phyloP scores from a whole-genome alignment of 1,140 invertebrate species.

The Zophobas morio region DNA sequence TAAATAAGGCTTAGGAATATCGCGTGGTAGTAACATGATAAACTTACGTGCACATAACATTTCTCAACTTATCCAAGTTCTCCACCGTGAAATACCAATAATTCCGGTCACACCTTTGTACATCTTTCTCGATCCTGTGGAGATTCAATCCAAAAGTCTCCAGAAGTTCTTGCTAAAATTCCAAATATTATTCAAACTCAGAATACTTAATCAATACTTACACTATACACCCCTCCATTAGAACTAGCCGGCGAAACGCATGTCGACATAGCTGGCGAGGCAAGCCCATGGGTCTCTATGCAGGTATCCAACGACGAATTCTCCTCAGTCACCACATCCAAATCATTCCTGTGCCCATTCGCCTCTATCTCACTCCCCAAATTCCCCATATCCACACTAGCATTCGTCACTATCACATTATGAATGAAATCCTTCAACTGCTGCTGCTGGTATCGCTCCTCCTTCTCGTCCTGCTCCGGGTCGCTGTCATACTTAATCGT shows the following conservation, averaged over 20 bases:
- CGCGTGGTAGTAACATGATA: neutral
- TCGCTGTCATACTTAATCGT: constrained; percentile 69
- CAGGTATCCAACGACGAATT: constrained; percentile 62
- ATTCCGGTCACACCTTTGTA: constrained; percentile 94
- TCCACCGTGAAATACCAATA: constrained; percentile 90
- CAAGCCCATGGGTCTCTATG: constrained; percentile 63
- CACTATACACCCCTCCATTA: constrained; percentile 90
- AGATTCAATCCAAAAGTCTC: constrained; percentile 92
- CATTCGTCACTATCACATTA: constrained; percentile 78
- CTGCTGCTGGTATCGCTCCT: constrained; percentile 20
- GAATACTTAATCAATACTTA: constrained; percentile 68
- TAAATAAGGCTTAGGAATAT: no score
- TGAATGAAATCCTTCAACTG: constrained; percentile 65
- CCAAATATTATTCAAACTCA: neutral
- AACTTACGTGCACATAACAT: constrained; percentile 95
- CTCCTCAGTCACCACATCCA: constrained; percentile 65
- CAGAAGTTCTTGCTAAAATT: constrained; percentile 82
- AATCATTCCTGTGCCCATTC: constrained; percentile 64
- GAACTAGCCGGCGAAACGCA: constrained; percentile 87
- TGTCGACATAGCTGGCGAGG: constrained; percentile 69
- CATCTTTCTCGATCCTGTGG: constrained; percentile 97
- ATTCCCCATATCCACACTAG: constrained; percentile 74
- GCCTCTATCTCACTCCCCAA: constrained; percentile 64
- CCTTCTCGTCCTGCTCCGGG: constrained; percentile 65
- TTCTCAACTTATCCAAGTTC: constrained; percentile 94